phyloP scores from a whole-genome alignment of 1,140 invertebrate species.

The Trichonephila clavata region DNA sequence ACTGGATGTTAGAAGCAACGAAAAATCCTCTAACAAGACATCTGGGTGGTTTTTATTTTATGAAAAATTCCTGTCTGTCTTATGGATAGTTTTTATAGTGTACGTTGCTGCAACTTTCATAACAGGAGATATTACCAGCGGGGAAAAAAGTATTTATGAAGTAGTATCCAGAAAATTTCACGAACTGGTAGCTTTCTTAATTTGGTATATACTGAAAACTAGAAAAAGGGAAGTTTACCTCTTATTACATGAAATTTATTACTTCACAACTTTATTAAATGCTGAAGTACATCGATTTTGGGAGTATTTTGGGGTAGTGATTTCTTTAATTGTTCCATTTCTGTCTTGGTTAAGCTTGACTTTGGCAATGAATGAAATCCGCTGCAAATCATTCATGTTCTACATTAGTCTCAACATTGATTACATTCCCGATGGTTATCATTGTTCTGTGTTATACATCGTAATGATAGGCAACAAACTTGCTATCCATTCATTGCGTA shows the following conservation, averaged over 20 bases:
- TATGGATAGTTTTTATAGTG: background rate
- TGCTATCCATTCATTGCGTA: background rate
- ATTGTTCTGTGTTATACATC: background rate
- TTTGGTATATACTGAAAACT: background rate
- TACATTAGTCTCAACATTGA: background rate
- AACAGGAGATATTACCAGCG: background rate
- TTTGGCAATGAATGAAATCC: background rate
- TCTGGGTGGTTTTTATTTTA: background rate
- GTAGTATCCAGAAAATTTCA: background rate
- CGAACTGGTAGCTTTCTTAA: background rate
- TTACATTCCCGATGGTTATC: background rate
- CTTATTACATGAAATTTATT: background rate
- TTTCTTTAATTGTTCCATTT: background rate
- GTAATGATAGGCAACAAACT: background rate
- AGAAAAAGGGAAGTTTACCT: background rate
- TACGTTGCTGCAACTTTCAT: background rate
- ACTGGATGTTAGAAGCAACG: background rate
- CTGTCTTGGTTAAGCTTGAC: background rate
- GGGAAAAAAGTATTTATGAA: no score
- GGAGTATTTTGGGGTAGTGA: background rate
- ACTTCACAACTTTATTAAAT: background rate
- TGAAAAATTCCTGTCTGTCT: background rate
- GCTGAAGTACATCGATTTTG: background rate
- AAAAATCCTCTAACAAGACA: no score
- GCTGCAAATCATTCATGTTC: background rate